Conservation (phyloP, 1,140 invertebrate species). For the Anagrus nilaparvatae region DNA sequence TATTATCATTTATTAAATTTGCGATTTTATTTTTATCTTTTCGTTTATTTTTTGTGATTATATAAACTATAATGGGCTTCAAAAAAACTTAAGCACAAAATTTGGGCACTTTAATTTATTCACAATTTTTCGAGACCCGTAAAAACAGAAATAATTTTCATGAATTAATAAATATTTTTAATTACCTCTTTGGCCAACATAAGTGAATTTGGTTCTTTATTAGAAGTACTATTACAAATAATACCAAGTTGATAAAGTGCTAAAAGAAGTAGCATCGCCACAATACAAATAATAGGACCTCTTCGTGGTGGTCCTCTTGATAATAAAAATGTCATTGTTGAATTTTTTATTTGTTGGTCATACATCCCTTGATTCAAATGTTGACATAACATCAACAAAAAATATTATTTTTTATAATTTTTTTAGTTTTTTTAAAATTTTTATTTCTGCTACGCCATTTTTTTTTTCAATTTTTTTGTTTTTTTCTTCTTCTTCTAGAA, state of each 20-base stretch:
- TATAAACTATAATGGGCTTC: too few species aligned
- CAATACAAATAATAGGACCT: constrained; percentile 33
- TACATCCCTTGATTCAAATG: too few species aligned
- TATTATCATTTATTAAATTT: too few species aligned
- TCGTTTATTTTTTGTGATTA: too few species aligned
- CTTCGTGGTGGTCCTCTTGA: constrained; percentile 32
- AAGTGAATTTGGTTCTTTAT: constrained; percentile 28
- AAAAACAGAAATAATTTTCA: too few species aligned
- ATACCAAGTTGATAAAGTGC: constrained; percentile 39
- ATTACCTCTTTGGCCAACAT: constrained; percentile 39
- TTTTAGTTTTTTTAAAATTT: constrained; percentile 14
- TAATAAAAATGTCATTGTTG: constrained; percentile 35
- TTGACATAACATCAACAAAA: constrained; percentile 1
- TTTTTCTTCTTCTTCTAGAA: constrained; percentile 1
- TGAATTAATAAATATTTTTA: constrained; percentile 4
- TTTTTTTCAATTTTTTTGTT: constrained; percentile 7
- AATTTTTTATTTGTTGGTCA: constrained; percentile 11
- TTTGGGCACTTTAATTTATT: too few species aligned
- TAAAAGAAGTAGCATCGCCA: constrained; percentile 30
- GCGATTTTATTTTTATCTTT: too few species aligned
- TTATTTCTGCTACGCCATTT: constrained; percentile 11
- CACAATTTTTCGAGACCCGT: too few species aligned
- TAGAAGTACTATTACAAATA: constrained; percentile 29
- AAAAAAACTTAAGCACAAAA: too few species aligned
- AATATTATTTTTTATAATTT: too few species aligned